Percentiles rank a stretch among this genome's conserved stretches.
Evolutionary conservation across 2,113 vertebrate genomes (phyloP).

Genomic region (Castor canadensis): DNA sequence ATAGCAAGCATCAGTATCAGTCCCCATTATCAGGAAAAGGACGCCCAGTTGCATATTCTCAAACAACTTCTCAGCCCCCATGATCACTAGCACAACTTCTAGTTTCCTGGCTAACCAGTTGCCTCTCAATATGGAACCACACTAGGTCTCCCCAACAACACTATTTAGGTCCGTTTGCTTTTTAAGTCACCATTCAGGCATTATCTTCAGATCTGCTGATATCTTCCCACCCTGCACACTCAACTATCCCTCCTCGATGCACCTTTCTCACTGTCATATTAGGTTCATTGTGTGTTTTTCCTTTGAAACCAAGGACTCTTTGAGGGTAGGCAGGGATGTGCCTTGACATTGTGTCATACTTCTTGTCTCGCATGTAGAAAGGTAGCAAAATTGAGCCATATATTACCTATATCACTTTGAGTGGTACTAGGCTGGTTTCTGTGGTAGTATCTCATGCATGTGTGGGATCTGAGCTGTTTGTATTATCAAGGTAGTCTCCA

Average conservation of each 20-base stretch:
- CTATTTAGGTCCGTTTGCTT: background rate
- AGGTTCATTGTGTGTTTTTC: background rate
- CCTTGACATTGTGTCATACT: no score
- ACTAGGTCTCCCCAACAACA: background rate
- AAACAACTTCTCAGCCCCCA: background rate
- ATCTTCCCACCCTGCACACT: background rate
- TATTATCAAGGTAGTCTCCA: background rate
- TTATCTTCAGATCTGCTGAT: background rate
- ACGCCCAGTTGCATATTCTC: background rate
- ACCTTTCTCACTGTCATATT: background rate
- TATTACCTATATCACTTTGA: background rate
- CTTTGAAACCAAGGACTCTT: background rate
- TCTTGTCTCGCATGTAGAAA: background rate
- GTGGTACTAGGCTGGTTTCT: background rate
- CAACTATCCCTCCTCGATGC: background rate
- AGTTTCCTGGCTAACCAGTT: background rate
- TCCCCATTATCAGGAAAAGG: background rate
- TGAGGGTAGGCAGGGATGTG: background rate
- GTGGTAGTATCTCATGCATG: background rate
- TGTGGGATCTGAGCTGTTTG: background rate
- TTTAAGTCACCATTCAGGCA: background rate
- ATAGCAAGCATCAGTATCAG: background rate
- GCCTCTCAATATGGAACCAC: background rate
- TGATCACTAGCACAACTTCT: background rate
- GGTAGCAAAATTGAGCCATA: background rate